Evolutionary conservation across 2,888 invertebrate species (phyloP), one percentile per base, ranked within the genome.

Genomic region (Limnephilus rhombicus): DNA sequence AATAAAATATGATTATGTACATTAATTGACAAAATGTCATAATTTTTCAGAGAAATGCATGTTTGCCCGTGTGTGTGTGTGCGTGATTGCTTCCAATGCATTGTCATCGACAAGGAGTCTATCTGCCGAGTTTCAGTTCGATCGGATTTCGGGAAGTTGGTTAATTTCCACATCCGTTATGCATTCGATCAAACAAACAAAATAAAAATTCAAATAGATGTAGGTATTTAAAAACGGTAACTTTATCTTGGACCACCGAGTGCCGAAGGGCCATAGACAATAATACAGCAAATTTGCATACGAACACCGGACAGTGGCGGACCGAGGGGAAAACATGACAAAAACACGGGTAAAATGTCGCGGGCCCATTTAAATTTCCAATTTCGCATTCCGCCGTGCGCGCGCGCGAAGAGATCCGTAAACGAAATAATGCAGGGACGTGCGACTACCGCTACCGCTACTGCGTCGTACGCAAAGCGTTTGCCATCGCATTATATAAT

Each of bases 261-360:
- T 90, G 53, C 68, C 31, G 68, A 85, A 90, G 45, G 90, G 34
- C 85, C 85, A 91, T 92, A 93, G 92, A 92, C 92, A 92, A 92
- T 92, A 92, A 92, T 91, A 49, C 91, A 80, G 80, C 91, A 49
- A 91, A 93, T 93, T 93, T 92, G 92, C 93, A 93, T 93, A 87
- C 53, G 80, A 68, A 89, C 41, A 45, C 91, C 91, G 90, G 88
- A 90, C 80, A 49, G 90, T 88, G 49, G 87, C 91, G 88, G 90
- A 83, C 92, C 41, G 90, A 85, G 91, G 91, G 87, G 90, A 80
- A 89, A 93, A 93, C 93, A 93, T 93, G 93, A 93, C 93, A 93
- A 93, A 93, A 93, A 93, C 93, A 93, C 92, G 86, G 92, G 92
- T 93, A 92, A 93, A 92, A 92, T 89, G 93, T 93, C 93, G 92